Conservation (phyloP, 2,888 invertebrate species). For the Drosophila mimica region DNA sequence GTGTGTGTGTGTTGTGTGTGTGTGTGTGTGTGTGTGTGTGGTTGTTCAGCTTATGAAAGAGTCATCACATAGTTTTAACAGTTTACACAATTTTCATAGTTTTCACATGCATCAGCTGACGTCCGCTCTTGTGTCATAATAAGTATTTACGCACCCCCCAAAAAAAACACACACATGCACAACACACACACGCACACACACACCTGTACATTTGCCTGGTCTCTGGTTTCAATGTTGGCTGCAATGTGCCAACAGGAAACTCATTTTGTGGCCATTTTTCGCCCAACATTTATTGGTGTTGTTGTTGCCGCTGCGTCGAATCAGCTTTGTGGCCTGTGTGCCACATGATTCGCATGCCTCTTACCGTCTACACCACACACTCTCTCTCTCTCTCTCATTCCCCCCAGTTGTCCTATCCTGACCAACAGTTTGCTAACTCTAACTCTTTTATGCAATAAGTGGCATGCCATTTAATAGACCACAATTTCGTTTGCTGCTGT, state of each 20-base stretch:
- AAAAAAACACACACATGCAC: neutral
- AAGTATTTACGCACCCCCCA: neutral
- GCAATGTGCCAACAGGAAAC: constrained; percentile 40
- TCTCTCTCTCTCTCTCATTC: too few species aligned
- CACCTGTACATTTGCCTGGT: constrained; percentile 1
- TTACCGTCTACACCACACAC: neutral
- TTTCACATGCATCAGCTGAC: constrained; percentile 28
- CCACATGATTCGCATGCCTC: constrained; percentile 13
- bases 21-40: too few species aligned
- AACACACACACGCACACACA: neutral
- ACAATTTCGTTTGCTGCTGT: constrained; percentile 60
- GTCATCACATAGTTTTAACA: neutral
- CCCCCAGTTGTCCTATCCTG: neutral
- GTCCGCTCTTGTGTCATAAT: constrained; percentile 29
- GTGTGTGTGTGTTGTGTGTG: too few species aligned
- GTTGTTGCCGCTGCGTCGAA: constrained; percentile 14
- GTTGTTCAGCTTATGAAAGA: constrained; percentile 13
- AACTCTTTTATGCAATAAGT: constrained; percentile 61
- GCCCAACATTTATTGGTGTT: constrained; percentile 29
- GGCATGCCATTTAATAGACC: constrained; percentile 68
- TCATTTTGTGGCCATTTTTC: constrained; percentile 49
- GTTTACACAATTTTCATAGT: neutral
- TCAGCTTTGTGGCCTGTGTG: constrained; percentile 32
- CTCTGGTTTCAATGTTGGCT: constrained; percentile 3
- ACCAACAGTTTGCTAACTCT: neutral